phyloP scores from a whole-genome alignment of 2,797 vertebrate genomes.

The Gymnothorax javanicus region DNA sequence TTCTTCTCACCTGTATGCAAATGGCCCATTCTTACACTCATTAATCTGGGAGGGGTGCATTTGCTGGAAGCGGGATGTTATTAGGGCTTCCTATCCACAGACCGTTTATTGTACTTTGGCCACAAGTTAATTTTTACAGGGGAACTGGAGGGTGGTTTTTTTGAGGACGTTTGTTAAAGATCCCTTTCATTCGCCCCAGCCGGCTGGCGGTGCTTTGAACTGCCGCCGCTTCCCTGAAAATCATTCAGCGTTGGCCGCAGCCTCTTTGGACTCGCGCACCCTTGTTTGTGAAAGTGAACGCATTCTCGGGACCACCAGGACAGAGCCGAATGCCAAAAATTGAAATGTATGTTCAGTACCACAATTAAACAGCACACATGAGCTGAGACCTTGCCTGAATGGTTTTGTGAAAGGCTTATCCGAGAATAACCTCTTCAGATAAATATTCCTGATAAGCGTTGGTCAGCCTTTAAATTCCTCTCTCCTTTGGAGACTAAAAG shows the following conservation, averaged over 20 bases:
- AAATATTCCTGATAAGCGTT: not conserved
- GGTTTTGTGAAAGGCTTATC: not conserved
- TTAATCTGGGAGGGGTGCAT: constrained; percentile 64
- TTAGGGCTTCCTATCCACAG: constrained; percentile 62
- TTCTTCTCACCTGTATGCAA: constrained; percentile 75
- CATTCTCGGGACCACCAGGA: not conserved
- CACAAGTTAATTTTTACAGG: constrained; percentile 78
- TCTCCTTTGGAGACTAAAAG: not conserved
- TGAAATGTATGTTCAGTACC: not conserved
- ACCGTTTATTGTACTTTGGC: constrained; percentile 67
- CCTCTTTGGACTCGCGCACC: not conserved
- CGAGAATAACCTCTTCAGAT: not conserved
- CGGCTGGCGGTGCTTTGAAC: constrained; percentile 53
- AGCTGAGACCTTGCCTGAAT: not conserved
- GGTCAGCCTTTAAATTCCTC: not conserved
- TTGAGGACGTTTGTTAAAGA: constrained; percentile 58
- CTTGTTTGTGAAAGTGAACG: not conserved
- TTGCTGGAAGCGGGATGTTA: constrained; percentile 54
- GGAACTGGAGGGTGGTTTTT: constrained; percentile 30
- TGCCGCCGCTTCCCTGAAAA: constrained; percentile 41
- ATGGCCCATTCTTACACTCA: constrained; percentile 54
- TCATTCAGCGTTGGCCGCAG: constrained; percentile 41
- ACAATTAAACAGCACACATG: not conserved
- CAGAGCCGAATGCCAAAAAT: not conserved
- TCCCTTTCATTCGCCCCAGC: constrained; percentile 47